Base-by-base conservation (phyloP, 1,140 invertebrate species). In the Apocrypta bakeri region DNA sequence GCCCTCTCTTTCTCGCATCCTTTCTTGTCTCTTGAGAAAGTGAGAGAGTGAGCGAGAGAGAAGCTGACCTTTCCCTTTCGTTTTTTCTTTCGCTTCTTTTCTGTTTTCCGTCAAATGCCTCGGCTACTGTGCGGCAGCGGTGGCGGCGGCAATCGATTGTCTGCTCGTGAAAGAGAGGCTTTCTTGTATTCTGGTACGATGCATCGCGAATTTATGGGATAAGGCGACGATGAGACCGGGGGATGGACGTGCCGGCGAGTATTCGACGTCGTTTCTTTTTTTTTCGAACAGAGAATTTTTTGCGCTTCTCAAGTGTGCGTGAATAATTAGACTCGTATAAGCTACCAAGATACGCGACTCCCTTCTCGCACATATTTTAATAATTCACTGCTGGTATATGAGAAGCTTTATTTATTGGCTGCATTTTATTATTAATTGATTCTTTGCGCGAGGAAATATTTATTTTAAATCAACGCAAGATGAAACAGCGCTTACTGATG, bases 271-370 rank as follows among this genome's bases (percentile, higher is more conserved):
- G 63, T 9, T 37, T 37, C 33, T 37, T 37, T 37, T 37, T 37
- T 9, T 37, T 37, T 37, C 33, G n/a, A n/a, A n/a, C n/a, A 42
- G 25, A 66, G 75, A 64, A 66, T 77, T 77, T 75, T 78, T 78
- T 56, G 21, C 75, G 40, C 1, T 42, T 68, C 75, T 33, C 63
- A 21, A 82, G 79, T 75, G 25, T 56, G 21, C 48, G 66, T 79
- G 77, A 79, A 79, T 79, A 71, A 79, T 79, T 79, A 69, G 77
- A 79, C 48, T 79, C 48, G 21, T 56, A 42, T 42, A 56, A 56
- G 3, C 48, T 56, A 56, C 48, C 48, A 17, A 3, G 42, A 48
- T 48, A 42, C 40, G 14, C 14, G 48, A 56, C 48, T 48, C 48
- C 4, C 48, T 56, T 56, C 48, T 56, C 48, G 48, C 21, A 17